Percentiles rank a stretch among this genome's conserved stretches.
phyloP scores from a whole-genome alignment of 2,797 vertebrate species.

The Sus cebifrons region DNA sequence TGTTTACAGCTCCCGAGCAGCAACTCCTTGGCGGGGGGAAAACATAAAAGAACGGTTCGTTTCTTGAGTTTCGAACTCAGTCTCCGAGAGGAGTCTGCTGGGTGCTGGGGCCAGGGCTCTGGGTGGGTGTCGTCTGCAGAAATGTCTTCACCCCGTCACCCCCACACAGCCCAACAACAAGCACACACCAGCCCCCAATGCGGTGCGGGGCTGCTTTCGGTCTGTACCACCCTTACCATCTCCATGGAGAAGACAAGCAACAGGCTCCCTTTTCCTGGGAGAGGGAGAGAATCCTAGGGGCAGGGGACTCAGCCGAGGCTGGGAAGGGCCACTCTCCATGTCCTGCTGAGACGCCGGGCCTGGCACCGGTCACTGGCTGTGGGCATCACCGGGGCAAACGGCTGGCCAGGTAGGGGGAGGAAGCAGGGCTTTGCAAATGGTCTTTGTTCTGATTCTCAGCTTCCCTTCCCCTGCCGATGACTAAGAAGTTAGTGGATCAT shows the following conservation, averaged over 20 bases:
- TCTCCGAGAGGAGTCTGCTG: not conserved
- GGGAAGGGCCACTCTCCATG: not conserved
- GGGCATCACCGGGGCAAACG: not conserved
- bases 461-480: not conserved
- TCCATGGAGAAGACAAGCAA: not conserved
- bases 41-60: conserved; percentile 54
- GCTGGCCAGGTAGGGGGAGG: not conserved
- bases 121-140: not conserved
- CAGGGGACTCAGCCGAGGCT: not conserved
- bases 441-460: not conserved
- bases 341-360: not conserved
- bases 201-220: not conserved
- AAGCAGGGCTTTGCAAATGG: not conserved
- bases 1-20: conserved; percentile 76
- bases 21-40: conserved; percentile 18
- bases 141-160: not conserved
- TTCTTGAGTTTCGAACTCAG: conserved; percentile 1
- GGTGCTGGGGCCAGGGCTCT: not conserved
- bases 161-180: not conserved
- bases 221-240: not conserved
- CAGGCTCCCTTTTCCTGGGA: not conserved
- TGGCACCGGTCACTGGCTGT: not conserved
- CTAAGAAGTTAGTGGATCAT: not conserved
- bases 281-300: not conserved
- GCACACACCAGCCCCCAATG: conserved; percentile 4